phyloP scores from a whole-genome alignment of 2,113 vertebrate genomes.

The Microcebus murinus region DNA sequence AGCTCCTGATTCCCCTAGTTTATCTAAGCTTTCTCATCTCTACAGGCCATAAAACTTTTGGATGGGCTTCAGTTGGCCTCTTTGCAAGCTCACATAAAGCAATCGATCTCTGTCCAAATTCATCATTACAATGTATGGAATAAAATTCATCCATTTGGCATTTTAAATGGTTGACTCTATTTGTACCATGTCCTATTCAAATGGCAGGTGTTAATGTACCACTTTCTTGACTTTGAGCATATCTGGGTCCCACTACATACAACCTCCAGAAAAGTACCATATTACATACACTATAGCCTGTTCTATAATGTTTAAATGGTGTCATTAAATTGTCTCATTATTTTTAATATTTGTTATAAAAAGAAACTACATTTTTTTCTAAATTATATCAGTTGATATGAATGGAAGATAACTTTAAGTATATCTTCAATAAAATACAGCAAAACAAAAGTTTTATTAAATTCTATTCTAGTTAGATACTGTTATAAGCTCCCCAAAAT shows the following conservation, averaged over 20 bases:
- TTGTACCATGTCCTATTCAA: background rate
- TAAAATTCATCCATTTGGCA: background rate
- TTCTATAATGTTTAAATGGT: background rate
- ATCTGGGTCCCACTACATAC: background rate
- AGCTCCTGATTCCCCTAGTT: background rate
- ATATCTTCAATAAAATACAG: background rate
- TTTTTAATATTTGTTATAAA: background rate
- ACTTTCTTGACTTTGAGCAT: background rate
- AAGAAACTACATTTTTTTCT: background rate
- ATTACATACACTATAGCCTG: background rate
- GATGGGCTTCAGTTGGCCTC: background rate
- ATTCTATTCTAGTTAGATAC: background rate
- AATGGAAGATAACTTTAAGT: background rate
- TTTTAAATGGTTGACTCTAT: background rate
- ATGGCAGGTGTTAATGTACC: background rate
- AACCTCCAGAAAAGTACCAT: background rate
- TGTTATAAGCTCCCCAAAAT: background rate
- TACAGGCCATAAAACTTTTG: background rate
- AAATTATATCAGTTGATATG: background rate
- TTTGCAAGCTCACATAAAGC: background rate
- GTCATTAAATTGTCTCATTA: background rate
- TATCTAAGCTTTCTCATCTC: background rate
- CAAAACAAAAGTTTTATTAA: background rate
- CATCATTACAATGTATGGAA: background rate
- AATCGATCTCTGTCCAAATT: background rate